Evolutionary conservation across 2,888 invertebrate genomes (phyloP).

Genomic region (Zhengitettix transpicula): DNA sequence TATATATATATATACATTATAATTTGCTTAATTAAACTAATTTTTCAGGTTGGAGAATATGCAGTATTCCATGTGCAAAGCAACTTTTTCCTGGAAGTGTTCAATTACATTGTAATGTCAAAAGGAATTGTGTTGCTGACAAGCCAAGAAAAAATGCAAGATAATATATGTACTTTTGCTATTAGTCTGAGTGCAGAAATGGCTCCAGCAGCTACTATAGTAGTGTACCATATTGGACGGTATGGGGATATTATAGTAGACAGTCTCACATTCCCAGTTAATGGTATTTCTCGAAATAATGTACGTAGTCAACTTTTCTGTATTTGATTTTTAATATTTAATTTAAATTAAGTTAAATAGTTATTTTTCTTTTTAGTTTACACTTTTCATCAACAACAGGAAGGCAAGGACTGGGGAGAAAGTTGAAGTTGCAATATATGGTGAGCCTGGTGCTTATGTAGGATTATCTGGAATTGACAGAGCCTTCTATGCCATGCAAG

Average conservation of each 20-base stretch:
- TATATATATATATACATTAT: not conserved
- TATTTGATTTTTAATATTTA: not conserved
- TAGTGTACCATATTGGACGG: constrained; percentile 72
- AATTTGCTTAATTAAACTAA: not conserved
- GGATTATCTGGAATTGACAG: constrained; percentile 81
- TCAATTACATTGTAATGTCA: constrained; percentile 82
- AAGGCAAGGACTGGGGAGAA: constrained; percentile 87
- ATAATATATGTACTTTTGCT: constrained; percentile 60
- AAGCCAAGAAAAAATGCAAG: constrained; percentile 71
- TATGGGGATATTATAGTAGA: constrained; percentile 80
- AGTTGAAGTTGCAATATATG: constrained; percentile 83
- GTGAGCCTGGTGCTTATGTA: constrained; percentile 88
- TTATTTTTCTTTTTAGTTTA: constrained; percentile 37
- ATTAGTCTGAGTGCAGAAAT: constrained; percentile 71
- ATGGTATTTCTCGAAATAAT: constrained; percentile 85
- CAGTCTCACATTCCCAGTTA: constrained; percentile 89
- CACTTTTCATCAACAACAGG: constrained; percentile 74
- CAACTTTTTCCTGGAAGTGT: constrained; percentile 75
- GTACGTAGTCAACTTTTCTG: constrained; percentile 26
- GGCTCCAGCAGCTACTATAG: constrained; percentile 81
- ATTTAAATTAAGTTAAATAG: constrained; percentile 1
- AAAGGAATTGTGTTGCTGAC: constrained; percentile 79
- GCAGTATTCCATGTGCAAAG: constrained; percentile 86
- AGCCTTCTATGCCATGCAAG: constrained; percentile 83
- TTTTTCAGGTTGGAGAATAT: constrained; percentile 69